Evolutionary conservation across 2,113 vertebrate species (phyloP), one percentile per base, ranked within the genome.

Genomic region (Gadus macrocephalus): DNA sequence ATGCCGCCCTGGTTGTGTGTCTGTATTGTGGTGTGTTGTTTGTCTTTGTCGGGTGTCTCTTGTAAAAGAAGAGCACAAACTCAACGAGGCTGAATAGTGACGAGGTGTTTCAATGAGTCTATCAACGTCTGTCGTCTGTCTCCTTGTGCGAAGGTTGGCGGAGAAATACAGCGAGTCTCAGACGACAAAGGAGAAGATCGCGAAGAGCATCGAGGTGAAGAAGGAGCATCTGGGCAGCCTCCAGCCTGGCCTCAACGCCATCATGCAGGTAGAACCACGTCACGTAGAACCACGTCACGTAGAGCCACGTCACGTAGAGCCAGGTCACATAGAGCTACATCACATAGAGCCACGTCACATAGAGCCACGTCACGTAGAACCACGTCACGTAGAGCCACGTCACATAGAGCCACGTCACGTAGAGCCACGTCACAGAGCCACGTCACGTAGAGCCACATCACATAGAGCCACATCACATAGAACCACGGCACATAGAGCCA

Each of bases 181-280:
- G 76, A 84, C 95, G 56, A 94, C 89, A 78, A 98, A 96, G 83
- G 96, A 99, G 86, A 98, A 96, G 85, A 98, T 98, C 73, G 91
- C 95, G 78, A 98, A 98, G 83, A 95, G 94, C 87, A 99, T 98
- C 0, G 97, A 99, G 78, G 93, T 96, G 76, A 99, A 98, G 90
- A 98, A 96, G 82, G 97, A 98, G 28, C 96, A 99, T 66, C 91
- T 99, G 78, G 94, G 87, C 78, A 98, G 95, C 84, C 91, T 99
- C n/a, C 96, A 98, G 88, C 97, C 97, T 20, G 95, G 95, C 3
- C 94, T 99, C 67, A 95, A 96, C 70, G 95, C 93, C 80, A 98
- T 99, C 80, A 98, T 99, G 96, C 96, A 98, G 95, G 97, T 98
- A 83, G 12, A n/a, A 62, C 1, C 17, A 19, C 31, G 6, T 27